phyloP scores from a whole-genome alignment of 2,113 vertebrate genomes.

The Entomyzon cyanotis region DNA sequence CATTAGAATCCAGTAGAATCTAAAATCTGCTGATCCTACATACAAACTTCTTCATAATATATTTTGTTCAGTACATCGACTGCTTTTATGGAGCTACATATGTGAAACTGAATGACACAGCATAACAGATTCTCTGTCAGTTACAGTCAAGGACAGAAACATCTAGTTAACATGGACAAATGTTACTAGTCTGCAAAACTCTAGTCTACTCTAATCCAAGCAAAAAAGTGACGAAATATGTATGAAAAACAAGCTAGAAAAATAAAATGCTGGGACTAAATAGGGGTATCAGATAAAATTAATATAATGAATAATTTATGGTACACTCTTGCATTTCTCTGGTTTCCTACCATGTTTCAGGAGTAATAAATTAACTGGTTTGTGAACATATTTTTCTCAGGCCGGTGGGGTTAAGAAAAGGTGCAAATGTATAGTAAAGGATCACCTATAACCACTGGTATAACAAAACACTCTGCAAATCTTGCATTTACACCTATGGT shows the following conservation, averaged over 20 bases:
- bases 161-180: not conserved
- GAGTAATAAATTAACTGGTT: not conserved
- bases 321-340: not conserved
- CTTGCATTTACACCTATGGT: not conserved
- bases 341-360: not conserved
- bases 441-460: not conserved
- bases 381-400: not conserved
- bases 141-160: not conserved
- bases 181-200: not conserved
- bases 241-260: not conserved
- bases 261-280: not conserved
- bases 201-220: not conserved
- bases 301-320: not conserved
- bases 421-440: not conserved
- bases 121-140: not conserved
- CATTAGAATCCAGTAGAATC: not conserved
- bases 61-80: not conserved
- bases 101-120: not conserved
- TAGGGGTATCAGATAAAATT: not conserved
- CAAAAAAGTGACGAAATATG: not conserved
- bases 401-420: not conserved
- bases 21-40: not conserved
- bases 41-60: not conserved
- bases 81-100: not conserved
- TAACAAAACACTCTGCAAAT: not conserved